A percentile compares a stretch with the other conserved stretches of the same genome.
Conservation (phyloP, 2,113 vertebrate species). For the Cryptomyrus ogoouensis region DNA sequence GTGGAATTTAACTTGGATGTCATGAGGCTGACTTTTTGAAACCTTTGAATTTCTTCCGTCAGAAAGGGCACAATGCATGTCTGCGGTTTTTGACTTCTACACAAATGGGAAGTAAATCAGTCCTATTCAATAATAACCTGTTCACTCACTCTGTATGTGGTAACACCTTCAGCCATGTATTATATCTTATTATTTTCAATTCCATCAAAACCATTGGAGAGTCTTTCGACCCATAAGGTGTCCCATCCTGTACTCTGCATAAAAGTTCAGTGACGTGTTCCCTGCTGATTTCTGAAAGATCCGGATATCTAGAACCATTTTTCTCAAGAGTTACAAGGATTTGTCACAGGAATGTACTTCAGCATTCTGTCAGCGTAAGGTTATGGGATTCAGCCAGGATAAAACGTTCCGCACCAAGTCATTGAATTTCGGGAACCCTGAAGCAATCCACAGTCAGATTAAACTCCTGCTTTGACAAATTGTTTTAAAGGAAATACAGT, state of each 20-base stretch:
- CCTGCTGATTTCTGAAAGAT: background rate
- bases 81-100: background rate
- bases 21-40: background rate
- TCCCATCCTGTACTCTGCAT: background rate
- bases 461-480: background rate
- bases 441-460: background rate
- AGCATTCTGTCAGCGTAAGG: background rate
- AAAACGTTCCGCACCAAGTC: background rate
- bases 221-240: background rate
- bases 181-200: background rate
- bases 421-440: conserved; percentile 6
- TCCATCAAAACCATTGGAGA: background rate
- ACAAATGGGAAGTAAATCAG: background rate
- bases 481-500: background rate
- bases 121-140: background rate
- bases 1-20: conserved; percentile 20
- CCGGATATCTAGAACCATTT: background rate
- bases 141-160: background rate
- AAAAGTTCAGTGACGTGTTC: background rate
- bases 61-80: background rate
- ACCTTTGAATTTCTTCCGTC: background rate
- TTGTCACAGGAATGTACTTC: background rate
- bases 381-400: background rate
- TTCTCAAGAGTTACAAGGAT: background rate
- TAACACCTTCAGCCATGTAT: background rate